Evolutionary conservation across 2,113 vertebrate genomes (phyloP).

Genomic region (Tinamus guttatus): DNA sequence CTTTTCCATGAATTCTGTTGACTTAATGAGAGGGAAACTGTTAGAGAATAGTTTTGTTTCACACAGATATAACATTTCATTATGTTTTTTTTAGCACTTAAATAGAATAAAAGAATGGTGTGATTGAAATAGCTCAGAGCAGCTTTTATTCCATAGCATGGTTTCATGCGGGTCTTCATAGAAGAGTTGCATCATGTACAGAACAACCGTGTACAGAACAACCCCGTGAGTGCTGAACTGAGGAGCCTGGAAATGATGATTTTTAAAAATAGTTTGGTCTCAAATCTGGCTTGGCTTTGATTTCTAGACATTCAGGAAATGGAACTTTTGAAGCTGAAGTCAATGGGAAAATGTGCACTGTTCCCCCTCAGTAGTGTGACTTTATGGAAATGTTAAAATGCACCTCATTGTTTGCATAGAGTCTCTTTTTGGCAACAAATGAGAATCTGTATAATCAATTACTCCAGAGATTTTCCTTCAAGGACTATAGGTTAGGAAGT

Average conservation of each 20-base stretch:
- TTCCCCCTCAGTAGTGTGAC: slow-evolving; percentile 15
- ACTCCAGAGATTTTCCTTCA: slow-evolving; percentile 36
- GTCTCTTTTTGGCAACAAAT: slow-evolving; percentile 27
- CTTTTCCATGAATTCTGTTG: neutral
- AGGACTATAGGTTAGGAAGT: slow-evolving; percentile 14
- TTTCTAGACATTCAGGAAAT: slow-evolving; percentile 50
- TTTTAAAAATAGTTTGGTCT: neutral
- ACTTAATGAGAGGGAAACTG: neutral
- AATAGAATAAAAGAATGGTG: neutral
- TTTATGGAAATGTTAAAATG: slow-evolving; percentile 60
- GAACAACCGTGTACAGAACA: neutral
- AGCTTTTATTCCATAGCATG: neutral
- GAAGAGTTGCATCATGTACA: neutral
- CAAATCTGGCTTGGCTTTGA: slow-evolving; percentile 33
- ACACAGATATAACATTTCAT: neutral
- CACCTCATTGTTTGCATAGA: slow-evolving; percentile 29
- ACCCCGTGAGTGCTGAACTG: neutral
- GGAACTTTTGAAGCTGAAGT: slow-evolving; percentile 34
- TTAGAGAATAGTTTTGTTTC: neutral
- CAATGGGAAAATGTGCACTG: neutral
- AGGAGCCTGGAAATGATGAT: neutral
- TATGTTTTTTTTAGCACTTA: neutral
- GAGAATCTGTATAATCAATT: slow-evolving; percentile 52
- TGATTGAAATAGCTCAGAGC: neutral
- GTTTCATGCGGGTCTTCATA: neutral